Evolutionary conservation across 2,113 vertebrate genomes (phyloP).

Genomic region (Prunella himalayana): DNA sequence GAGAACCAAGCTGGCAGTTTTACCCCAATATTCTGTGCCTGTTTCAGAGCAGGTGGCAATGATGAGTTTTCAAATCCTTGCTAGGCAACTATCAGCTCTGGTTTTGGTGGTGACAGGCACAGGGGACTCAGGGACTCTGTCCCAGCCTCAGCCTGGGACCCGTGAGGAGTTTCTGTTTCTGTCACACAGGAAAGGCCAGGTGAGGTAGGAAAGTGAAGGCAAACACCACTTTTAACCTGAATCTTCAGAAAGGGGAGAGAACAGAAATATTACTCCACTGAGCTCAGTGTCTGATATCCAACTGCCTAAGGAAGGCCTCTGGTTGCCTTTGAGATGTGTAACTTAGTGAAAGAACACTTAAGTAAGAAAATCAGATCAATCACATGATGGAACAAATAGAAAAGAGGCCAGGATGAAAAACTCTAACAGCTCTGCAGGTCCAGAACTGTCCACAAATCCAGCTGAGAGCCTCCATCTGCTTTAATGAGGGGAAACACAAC

Average conservation of each 20-base stretch:
- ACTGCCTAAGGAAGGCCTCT: not conserved
- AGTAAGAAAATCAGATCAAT: not conserved
- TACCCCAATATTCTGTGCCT: accelerated
- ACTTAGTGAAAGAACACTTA: not conserved
- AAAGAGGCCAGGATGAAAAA: not conserved
- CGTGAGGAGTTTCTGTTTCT: not conserved
- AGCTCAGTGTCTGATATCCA: not conserved
- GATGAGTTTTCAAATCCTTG: not conserved
- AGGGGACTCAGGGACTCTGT: not conserved
- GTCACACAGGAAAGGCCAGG: not conserved
- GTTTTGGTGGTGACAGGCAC: not conserved
- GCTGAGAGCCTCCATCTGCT: not conserved
- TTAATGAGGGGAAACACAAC: not conserved
- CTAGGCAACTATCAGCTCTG: not conserved
- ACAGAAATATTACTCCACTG: not conserved
- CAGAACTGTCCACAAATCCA: not conserved
- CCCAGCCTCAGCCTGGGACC: not conserved
- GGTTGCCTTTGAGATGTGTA: not conserved
- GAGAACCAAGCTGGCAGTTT: not conserved
- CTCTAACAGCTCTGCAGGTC: not conserved
- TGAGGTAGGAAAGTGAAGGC: not conserved
- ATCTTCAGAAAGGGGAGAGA: not conserved
- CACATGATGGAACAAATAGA: not conserved
- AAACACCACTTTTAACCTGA: not conserved
- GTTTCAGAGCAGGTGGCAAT: not conserved